Conservation (phyloP, 2,888 invertebrate species). For the Mermis nigrescens region DNA sequence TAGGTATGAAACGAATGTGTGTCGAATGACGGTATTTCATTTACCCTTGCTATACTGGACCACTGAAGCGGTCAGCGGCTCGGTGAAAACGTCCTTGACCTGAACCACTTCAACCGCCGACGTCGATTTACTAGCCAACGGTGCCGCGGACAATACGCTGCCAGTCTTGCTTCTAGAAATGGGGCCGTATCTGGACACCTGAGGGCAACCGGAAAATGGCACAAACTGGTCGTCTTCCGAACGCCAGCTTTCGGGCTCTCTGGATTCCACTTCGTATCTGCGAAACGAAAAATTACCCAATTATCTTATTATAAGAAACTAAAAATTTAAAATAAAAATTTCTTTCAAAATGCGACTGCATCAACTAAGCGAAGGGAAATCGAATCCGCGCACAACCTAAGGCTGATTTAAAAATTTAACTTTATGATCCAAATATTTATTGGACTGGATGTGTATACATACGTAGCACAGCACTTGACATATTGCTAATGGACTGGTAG, state of each 20-base stretch:
- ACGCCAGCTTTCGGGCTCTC: background rate
- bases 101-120: background rate
- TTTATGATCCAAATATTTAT: no score
- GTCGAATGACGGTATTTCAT: no score
- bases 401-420: no score
- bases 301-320: no score
- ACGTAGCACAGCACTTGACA: no score
- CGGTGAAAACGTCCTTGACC: slow-evolving; percentile 12
- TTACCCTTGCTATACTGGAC: slow-evolving; percentile 17
- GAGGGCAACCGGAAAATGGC: slow-evolving; percentile 2
- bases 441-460: no score
- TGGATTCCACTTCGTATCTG: background rate
- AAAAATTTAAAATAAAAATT: no score
- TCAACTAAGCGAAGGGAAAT: no score
- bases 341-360: background rate
- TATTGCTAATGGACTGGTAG: no score
- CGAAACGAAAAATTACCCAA: background rate
- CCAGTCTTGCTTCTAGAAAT: background rate
- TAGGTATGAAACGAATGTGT: no score
- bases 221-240: slow-evolving; percentile 6
- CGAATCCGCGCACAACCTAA: no score
- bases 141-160: background rate
- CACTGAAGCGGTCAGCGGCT: slow-evolving; percentile 12
- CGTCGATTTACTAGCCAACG: slow-evolving; percentile 1
- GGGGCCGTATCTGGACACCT: slow-evolving; percentile 4